Evolutionary conservation across 1,140 invertebrate species (phyloP), one percentile per base, ranked within the genome.

Genomic region (Nasonia vitripennis): DNA sequence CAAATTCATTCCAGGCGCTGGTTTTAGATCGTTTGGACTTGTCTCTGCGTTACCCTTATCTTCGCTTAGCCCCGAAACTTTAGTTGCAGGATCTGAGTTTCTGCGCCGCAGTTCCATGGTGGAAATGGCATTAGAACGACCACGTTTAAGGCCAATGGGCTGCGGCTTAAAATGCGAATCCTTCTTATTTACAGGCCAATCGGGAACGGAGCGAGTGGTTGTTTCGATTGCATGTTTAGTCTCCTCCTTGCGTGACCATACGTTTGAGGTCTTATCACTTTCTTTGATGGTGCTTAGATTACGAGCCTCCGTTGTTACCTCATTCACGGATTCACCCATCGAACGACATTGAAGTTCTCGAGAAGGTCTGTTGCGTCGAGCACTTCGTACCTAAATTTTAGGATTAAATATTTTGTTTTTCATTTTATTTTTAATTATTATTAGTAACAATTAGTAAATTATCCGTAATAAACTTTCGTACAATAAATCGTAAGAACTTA

Each of bases 31-130:
- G 37, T 91, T 92, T 5, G 91, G 91, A 85, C 90, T 92, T 0
- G 90, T 90, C 37, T 93, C 92, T 6, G 88, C 80, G 17, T 87
- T 88, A 1, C 88, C 83, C 67, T 94, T 92, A 27, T 94, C 93
- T 9, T 93, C 92, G 78, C 87, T 89, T 0, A 93, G 77, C 7
- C 90, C 91, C 0, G 91, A 93, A 45, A 92, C 87, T 84, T 94
- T 94, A 0, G 95, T 95, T 6, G 96, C 95, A 6, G 96, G 96
- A 93, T 97, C 96, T 2, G 96, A 96, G 90, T 96, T 96, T 82
- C 96, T 92, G 34, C 96, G 93, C 70, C 95, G 94, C 74, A 96
- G 89, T 84, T 96, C 94, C 83, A 94, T 89, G 17, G 89, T 92
- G 31, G 92, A 91, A 67, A 93, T 92, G 10, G 93, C 93, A 48